Evolutionary conservation across 2,888 invertebrate species (phyloP), one percentile per base, ranked within the genome.

Genomic region (Corbicula japonica): DNA sequence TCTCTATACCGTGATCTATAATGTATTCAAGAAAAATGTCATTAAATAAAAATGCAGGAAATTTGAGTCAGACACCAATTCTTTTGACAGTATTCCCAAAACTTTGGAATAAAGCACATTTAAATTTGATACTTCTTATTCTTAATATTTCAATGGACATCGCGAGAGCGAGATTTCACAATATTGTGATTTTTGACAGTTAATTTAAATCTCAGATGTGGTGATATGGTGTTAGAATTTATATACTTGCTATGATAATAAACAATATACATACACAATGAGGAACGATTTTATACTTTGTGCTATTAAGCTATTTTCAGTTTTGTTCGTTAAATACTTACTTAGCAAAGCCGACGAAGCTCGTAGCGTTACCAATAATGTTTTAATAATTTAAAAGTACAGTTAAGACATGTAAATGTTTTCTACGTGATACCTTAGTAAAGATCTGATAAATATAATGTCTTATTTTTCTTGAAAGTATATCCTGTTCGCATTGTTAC

Each of bases 41-140:
- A 26, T 54, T 54, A n/a, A 66, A 50, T 66, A 48, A 54, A 66
- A 66, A 41, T n/a, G 23, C 54, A 66, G 54, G 66, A 66, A 66
- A 66, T 66, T 66, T 66, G 66, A 66, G 66, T 66, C 66, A 66
- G 66, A 66, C 23, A 52, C 52, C 52, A 66, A 66, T 66, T 54
- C 38, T 34, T 26, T 41, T 34, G 52, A 41, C 38, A 66, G 52
- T 66, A 66, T 66, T 54, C 34, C 32, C 52, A 28, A 66, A 66
- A 52, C 38, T 38, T 30, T 54, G 12, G 48, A 54, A 66, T 52
- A 35, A 66, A 54, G 50, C 28, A 52, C 34, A 28, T 35, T 66
- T 30, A 66, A 66, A 66, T 54, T 50, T 66, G 66, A 66, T 66
- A 52, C 66, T 66, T 28, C 50, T 35, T 52, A 18, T 35, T 32